phyloP scores from a whole-genome alignment of 2,113 vertebrate species.

The Montifringilla adamsi region DNA sequence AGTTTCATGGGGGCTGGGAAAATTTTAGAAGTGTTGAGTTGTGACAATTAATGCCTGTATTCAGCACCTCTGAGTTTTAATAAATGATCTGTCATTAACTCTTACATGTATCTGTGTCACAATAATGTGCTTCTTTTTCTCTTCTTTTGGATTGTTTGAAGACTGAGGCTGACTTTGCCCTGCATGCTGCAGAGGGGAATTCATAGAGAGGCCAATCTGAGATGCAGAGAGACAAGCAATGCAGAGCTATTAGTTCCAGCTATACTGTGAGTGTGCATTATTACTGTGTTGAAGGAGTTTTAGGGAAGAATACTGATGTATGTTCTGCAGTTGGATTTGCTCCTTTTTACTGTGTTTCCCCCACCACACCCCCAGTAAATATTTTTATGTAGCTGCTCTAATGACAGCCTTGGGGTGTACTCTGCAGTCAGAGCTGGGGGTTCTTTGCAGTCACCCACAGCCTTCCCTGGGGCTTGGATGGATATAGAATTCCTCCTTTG shows the following conservation, averaged over 20 bases:
- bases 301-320: background rate
- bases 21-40: background rate
- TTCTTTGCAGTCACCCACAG: no score
- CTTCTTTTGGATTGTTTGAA: background rate
- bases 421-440: background rate
- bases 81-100: conserved; percentile 3
- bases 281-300: background rate
- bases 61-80: background rate
- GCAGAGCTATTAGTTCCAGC: background rate
- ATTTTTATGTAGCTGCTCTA: background rate
- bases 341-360: background rate
- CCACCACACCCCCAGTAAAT: background rate
- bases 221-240: background rate
- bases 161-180: background rate
- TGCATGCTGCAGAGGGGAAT: background rate
- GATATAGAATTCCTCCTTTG: background rate
- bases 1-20: background rate
- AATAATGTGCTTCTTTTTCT: background rate
- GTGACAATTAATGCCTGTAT: background rate
- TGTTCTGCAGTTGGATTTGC: background rate
- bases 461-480: background rate
- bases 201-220: background rate
- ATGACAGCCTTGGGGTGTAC: background rate
- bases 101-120: accelerated
- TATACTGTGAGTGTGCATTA: background rate